A percentile compares a stretch with the other conserved stretches of the same genome.
Evolutionary conservation across 2,888 invertebrate species (phyloP).

Genomic region (Lathronympha strigana): DNA sequence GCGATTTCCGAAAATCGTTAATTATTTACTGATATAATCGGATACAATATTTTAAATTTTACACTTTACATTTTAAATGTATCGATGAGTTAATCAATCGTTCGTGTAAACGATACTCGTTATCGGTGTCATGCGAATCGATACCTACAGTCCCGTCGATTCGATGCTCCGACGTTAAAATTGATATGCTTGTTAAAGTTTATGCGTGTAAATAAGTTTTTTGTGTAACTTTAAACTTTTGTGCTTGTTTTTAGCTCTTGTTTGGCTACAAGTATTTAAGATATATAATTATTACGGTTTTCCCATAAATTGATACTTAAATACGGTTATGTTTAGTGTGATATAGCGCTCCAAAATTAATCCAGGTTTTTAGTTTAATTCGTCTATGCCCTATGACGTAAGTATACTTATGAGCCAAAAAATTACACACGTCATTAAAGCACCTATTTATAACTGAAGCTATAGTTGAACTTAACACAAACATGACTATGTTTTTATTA

Average conservation of each 20-base stretch:
- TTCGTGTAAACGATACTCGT: slow-evolving; percentile 18
- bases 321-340: no score
- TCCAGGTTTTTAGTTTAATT: no score
- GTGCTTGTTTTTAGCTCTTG: background rate
- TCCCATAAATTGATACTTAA: no score
- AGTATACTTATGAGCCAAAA: no score
- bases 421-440: no score
- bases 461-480: no score
- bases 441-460: no score
- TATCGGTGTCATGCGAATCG: slow-evolving; percentile 16
- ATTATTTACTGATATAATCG: slow-evolving; percentile 11
- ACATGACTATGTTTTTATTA: no score
- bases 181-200: slow-evolving; percentile 1
- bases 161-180: background rate
- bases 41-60: slow-evolving; percentile 2
- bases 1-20: slow-evolving; percentile 7
- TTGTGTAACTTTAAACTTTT: background rate
- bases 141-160: slow-evolving; percentile 1
- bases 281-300: no score
- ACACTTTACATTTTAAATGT: background rate
- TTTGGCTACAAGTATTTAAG: no score
- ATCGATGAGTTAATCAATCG: slow-evolving; percentile 18
- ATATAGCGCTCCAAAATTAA: no score
- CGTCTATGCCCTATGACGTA: no score
- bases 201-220: background rate